phyloP scores from a whole-genome alignment of 2,888 invertebrate genomes.

The Lycocerus yunnanus region DNA sequence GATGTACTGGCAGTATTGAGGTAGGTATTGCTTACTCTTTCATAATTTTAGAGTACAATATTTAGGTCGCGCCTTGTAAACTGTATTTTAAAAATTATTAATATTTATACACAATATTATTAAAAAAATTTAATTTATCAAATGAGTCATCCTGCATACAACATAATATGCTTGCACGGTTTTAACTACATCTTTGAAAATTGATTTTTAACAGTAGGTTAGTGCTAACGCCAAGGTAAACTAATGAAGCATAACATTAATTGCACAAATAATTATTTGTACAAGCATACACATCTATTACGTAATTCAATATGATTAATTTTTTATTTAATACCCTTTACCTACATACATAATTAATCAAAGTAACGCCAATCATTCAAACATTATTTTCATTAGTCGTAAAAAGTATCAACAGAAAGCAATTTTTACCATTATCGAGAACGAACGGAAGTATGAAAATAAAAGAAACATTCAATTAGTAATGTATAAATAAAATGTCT shows the following conservation, averaged over 20 bases:
- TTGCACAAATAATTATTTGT: background rate
- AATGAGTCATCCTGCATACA: no score
- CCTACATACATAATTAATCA: background rate
- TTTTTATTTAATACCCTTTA: background rate
- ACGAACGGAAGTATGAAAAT: background rate
- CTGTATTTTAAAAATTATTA: no score
- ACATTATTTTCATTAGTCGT: background rate
- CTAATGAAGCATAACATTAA: background rate
- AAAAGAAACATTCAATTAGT: background rate
- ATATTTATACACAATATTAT: no score
- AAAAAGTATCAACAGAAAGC: background rate
- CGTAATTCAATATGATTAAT: background rate
- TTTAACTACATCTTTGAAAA: no score
- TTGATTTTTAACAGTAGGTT: background rate
- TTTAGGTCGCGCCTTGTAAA: no score
- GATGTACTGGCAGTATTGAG: background rate
- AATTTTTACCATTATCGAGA: background rate
- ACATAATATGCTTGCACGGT: no score
- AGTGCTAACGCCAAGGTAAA: background rate
- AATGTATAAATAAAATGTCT: background rate
- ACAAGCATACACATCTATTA: background rate
- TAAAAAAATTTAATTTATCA: no score
- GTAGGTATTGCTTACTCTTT: background rate
- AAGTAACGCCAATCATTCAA: background rate
- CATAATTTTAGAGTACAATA: background rate